Evolutionary conservation across 2,113 vertebrate genomes (phyloP).

Genomic region (Myotis yumanensis): DNA sequence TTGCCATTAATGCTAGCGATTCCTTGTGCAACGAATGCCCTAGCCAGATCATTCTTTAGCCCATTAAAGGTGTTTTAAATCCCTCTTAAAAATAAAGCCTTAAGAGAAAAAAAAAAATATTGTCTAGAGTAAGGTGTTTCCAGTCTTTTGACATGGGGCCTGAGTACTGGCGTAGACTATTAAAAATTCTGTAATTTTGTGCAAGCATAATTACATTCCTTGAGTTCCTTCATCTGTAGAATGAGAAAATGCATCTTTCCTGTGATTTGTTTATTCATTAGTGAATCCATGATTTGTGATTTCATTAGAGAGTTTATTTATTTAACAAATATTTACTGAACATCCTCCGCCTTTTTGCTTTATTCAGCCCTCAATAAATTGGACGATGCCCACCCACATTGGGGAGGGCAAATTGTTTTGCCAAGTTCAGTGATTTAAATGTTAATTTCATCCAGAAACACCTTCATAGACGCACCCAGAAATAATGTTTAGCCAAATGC

Average conservation of each 20-base stretch:
- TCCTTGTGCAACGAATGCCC: neutral
- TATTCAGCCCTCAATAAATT: neutral
- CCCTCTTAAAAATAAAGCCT: neutral
- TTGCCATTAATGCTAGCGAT: neutral
- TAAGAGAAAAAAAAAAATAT: neutral
- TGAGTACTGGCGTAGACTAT: neutral
- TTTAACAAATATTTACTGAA: slow-evolving; percentile 20
- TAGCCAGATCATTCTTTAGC: neutral
- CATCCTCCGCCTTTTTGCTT: neutral
- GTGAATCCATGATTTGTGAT: neutral
- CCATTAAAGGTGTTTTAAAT: neutral
- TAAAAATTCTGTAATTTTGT: neutral
- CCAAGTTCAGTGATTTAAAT: neutral
- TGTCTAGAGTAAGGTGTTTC: neutral
- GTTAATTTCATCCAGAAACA: neutral
- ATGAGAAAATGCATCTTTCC: neutral
- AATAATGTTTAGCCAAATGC: neutral
- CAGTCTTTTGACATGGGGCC: neutral
- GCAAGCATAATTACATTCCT: neutral
- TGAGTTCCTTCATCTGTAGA: neutral
- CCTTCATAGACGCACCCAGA: neutral
- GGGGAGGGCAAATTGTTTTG: neutral
- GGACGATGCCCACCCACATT: neutral
- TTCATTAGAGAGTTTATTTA: neutral
- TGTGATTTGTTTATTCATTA: slow-evolving; percentile 24